Conservation (phyloP, 2,888 invertebrate genomes). For the Glaucopsyche alexis region DNA sequence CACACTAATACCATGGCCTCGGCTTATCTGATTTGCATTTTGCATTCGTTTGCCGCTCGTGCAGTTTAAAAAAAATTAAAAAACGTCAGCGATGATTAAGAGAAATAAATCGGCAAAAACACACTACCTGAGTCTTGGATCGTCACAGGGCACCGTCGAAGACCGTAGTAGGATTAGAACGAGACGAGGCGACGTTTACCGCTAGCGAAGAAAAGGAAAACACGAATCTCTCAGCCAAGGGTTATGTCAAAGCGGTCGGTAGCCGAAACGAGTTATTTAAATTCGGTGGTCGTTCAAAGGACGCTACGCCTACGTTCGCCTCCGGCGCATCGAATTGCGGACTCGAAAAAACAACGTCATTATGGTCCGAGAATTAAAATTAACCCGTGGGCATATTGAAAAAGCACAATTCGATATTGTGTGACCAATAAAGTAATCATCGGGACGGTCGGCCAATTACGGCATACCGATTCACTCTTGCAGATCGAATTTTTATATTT, state of each 20-base stretch:
- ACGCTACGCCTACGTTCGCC: conserved; percentile 55
- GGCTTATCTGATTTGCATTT: conserved; percentile 44
- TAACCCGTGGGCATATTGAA: conserved; percentile 50
- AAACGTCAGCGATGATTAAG: conserved; percentile 59
- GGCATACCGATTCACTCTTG: conserved; percentile 61
- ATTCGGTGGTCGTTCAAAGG: conserved; percentile 58
- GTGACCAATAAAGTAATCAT: conserved; percentile 76
- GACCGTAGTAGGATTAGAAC: conserved; percentile 50
- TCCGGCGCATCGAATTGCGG: conserved; percentile 40
- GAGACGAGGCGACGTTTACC: conserved; percentile 51
- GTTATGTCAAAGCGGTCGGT: conserved; percentile 66
- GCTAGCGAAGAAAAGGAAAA: conserved; percentile 53
- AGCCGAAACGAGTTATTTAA: conserved; percentile 76
- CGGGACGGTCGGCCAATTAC: conserved; percentile 67
- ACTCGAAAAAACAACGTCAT: conserved; percentile 41
- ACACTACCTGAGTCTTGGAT: conserved; percentile 62
- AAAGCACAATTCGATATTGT: conserved; percentile 51
- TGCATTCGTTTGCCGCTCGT: conserved; percentile 47
- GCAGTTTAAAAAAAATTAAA: conserved; percentile 55
- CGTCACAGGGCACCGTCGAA: conserved; percentile 50
- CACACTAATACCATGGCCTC: conserved; percentile 32
- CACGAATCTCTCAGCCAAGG: conserved; percentile 50
- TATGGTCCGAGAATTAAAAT: conserved; percentile 52
- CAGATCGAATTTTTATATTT: conserved; percentile 72
- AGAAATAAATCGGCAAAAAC: conserved; percentile 66